phyloP scores from a whole-genome alignment of 2,888 invertebrate genomes.

The Melanchra persicariae region DNA sequence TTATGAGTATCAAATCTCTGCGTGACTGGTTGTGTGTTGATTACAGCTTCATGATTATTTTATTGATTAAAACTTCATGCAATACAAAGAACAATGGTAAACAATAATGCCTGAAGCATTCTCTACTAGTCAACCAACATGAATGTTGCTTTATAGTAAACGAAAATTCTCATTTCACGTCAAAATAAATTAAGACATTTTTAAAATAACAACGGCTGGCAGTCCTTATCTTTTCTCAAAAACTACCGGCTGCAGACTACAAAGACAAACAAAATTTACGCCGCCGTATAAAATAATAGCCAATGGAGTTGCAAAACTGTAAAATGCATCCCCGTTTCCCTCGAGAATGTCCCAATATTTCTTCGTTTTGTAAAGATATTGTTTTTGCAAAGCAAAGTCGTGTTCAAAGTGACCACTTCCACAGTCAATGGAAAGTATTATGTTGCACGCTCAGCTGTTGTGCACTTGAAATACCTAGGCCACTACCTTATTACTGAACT shows the following conservation, averaged over 20 bases:
- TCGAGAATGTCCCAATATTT: slow-evolving; percentile 70
- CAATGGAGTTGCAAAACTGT: slow-evolving; percentile 63
- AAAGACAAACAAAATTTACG: slow-evolving; percentile 52
- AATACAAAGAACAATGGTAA: background rate
- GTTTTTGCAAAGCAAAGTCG: slow-evolving; percentile 73
- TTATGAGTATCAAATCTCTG: slow-evolving; percentile 15
- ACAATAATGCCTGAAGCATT: too few relatives aligned
- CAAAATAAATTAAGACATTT: background rate
- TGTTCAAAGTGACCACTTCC: slow-evolving; percentile 80
- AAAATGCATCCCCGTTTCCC: slow-evolving; percentile 65
- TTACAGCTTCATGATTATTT: background rate
- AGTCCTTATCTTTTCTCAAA: slow-evolving; percentile 34
- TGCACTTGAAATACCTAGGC: slow-evolving; percentile 75
- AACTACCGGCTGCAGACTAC: slow-evolving; percentile 43
- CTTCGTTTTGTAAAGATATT: slow-evolving; percentile 68
- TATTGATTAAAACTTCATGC: background rate
- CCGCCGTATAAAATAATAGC: slow-evolving; percentile 56
- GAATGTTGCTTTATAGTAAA: background rate
- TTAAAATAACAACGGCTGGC: background rate
- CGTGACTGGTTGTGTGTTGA: background rate
- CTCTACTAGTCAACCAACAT: too few relatives aligned
- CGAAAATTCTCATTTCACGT: background rate
- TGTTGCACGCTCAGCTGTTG: slow-evolving; percentile 80
- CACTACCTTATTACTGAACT: slow-evolving; percentile 38
- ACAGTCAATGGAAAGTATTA: slow-evolving; percentile 79